phyloP scores from a whole-genome alignment of 1,140 invertebrate species.

The Drosophila funebris region DNA sequence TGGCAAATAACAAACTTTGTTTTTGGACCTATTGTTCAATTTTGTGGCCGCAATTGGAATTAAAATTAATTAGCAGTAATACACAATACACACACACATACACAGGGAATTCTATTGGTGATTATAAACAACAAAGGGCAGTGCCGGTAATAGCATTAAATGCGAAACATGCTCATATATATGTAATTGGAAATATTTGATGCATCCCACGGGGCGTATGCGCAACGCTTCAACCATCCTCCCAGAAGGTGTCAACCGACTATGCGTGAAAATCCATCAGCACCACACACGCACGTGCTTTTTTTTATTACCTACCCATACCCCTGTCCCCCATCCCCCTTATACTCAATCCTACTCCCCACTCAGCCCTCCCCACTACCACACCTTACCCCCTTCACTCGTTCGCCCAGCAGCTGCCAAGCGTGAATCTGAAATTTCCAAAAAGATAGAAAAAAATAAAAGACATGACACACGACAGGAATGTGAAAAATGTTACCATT shows the following conservation, averaged over 20 bases:
- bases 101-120: constrained; percentile 16
- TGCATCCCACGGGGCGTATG: constrained; percentile 43
- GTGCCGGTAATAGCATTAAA: constrained; percentile 37
- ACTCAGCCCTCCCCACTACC: too few species aligned
- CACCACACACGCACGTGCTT: constrained; percentile 7
- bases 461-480: constrained; percentile 5
- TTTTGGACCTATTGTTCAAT: constrained; percentile 28
- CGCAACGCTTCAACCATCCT: constrained; percentile 10
- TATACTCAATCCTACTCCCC: not conserved
- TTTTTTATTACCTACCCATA: not conserved
- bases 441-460: not conserved
- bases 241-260: constrained; percentile 12
- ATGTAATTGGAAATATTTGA: not conserved
- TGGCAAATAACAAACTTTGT: constrained; percentile 32
- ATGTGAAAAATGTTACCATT: constrained; percentile 4
- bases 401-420: not conserved
- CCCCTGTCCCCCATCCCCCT: not conserved
- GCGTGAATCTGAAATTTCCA: not conserved
- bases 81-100: not conserved
- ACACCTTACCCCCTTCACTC: not conserved
- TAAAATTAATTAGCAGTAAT: constrained; percentile 66
- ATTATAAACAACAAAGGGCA: constrained; percentile 47
- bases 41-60: constrained; percentile 49
- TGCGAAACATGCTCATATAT: constrained; percentile 5
- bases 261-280: constrained; percentile 18